Evolutionary conservation across 2,888 invertebrate genomes (phyloP).

Genomic region (Catocala nupta): DNA sequence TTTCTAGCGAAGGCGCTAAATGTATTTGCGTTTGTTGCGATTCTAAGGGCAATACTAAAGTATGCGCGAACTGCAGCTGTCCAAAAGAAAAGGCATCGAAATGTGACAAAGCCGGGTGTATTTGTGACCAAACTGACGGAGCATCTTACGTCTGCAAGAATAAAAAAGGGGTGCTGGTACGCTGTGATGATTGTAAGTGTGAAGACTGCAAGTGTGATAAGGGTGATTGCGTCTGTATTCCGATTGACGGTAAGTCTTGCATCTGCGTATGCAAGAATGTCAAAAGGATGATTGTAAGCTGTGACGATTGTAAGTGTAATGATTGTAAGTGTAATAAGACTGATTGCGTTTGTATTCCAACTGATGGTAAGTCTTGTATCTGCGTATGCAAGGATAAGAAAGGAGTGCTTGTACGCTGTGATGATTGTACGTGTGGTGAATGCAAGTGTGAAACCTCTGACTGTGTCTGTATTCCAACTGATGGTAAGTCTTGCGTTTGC

Average conservation of each 20-base stretch:
- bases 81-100: constrained; percentile 15
- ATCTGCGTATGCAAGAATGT: constrained; percentile 40
- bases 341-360: constrained; percentile 56
- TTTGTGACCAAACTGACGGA: constrained; percentile 37
- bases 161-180: constrained; percentile 33
- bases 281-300: constrained; percentile 37
- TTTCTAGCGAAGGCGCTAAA: constrained; percentile 32
- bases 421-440: constrained; percentile 10
- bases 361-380: constrained; percentile 25
- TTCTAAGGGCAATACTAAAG: constrained; percentile 22
- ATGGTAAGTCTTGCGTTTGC: constrained; percentile 51
- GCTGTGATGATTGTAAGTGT: constrained; percentile 25
- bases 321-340: constrained; percentile 35
- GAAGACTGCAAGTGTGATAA: constrained; percentile 11
- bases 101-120: constrained; percentile 21
- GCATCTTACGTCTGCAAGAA: constrained; percentile 47
- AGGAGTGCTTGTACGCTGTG: constrained; percentile 39
- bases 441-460: neutral
- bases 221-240: constrained; percentile 36
- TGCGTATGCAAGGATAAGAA: constrained; percentile 17
- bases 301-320: constrained; percentile 36
- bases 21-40: constrained; percentile 39
- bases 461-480: constrained; percentile 41
- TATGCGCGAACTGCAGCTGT: constrained; percentile 51
- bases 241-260: constrained; percentile 38